phyloP scores from a whole-genome alignment of 2,113 vertebrate species.

The Helogale parvula region DNA sequence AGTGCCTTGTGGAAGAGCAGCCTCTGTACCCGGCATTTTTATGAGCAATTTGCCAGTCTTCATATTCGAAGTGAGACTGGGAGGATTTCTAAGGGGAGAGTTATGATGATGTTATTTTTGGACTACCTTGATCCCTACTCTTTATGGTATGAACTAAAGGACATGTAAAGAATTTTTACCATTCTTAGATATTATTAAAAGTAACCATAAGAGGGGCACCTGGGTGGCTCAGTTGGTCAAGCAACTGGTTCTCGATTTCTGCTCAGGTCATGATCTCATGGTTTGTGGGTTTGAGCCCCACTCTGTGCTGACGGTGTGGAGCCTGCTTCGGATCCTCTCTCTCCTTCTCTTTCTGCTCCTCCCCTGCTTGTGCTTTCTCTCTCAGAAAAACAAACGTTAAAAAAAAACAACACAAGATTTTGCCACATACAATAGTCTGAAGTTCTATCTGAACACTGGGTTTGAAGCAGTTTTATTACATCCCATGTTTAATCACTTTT shows the following conservation, averaged over 20 bases:
- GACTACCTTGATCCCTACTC: not conserved
- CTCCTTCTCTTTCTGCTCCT: too few relatives aligned
- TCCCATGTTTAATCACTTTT: not conserved
- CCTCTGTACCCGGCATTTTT: not conserved
- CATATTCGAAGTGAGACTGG: not conserved
- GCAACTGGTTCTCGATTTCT: too few relatives aligned
- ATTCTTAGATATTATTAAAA: not conserved
- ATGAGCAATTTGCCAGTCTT: slow-evolving; percentile 4
- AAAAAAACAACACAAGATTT: not conserved
- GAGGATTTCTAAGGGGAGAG: not conserved
- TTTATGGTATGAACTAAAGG: not conserved
- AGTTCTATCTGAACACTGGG: not conserved
- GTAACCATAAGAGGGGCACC: not conserved
- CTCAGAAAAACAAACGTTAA: too few relatives aligned
- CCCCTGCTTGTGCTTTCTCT: too few relatives aligned
- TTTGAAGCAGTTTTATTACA: slow-evolving; percentile 5
- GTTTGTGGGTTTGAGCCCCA: too few relatives aligned
- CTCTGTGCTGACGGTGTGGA: too few relatives aligned
- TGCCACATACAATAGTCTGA: not conserved
- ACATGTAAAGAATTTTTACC: not conserved
- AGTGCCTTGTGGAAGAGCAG: not conserved
- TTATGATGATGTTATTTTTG: not conserved
- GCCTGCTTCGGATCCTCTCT: too few relatives aligned
- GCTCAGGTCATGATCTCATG: too few relatives aligned
- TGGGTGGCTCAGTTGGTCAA: too few relatives aligned